phyloP scores from a whole-genome alignment of 1,140 invertebrate species.

The Medauroidea extradentata region DNA sequence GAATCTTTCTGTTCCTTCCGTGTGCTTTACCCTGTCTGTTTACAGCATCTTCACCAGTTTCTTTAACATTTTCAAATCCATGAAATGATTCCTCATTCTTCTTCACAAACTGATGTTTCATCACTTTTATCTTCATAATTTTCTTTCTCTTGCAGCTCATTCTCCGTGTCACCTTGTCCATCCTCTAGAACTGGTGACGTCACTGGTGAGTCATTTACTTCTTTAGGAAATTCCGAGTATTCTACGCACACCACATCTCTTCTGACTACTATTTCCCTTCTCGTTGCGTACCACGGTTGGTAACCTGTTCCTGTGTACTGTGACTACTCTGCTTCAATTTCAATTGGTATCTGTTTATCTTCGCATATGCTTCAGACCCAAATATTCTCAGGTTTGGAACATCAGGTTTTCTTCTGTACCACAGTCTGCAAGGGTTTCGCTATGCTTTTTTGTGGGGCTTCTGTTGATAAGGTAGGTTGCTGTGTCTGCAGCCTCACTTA shows the following conservation, averaged over 20 bases:
- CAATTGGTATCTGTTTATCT: constrained; percentile 14
- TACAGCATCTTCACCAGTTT: background rate
- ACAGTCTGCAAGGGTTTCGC: constrained; percentile 9
- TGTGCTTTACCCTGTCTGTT: background rate
- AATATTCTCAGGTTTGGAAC: constrained; percentile 28
- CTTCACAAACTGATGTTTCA: too few relatives aligned
- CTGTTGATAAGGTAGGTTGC: constrained; percentile 31
- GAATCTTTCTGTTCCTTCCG: background rate
- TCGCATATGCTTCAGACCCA: constrained; percentile 27
- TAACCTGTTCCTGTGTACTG: constrained; percentile 3
- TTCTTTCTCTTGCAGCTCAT: background rate
- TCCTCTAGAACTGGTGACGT: background rate
- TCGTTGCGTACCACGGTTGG: background rate
- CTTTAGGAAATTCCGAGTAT: background rate
- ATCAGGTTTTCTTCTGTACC: constrained; percentile 12
- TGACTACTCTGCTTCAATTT: constrained; percentile 20
- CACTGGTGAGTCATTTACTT: background rate
- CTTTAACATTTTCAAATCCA: background rate
- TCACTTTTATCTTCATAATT: background rate
- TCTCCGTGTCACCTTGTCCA: too few relatives aligned
- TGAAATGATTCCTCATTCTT: background rate
- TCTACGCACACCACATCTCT: background rate
- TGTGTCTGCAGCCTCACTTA: constrained; percentile 30
- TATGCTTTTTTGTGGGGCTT: background rate
- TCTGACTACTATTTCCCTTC: background rate